phyloP scores from a whole-genome alignment of 1,140 invertebrate species.

The Brachionus rubens region DNA sequence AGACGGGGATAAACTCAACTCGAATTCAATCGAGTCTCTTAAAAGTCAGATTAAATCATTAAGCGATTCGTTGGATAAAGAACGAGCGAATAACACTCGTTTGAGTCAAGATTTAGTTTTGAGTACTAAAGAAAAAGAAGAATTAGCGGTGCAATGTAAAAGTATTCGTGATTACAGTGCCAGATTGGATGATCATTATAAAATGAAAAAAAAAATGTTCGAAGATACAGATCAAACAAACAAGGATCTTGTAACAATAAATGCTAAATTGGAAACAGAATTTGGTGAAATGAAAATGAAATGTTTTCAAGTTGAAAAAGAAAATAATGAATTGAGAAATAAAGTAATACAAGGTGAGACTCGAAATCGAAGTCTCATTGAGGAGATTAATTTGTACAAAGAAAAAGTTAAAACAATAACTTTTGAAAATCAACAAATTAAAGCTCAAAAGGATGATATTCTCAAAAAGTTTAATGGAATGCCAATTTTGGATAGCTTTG shows the following conservation, averaged over 20 bases:
- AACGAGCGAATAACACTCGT: neutral
- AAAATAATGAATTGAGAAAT: neutral
- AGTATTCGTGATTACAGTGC: neutral
- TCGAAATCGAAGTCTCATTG: neutral
- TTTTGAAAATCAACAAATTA: slow-evolving; percentile 42
- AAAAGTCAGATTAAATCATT: neutral
- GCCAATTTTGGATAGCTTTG: slow-evolving; percentile 15
- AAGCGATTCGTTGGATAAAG: slow-evolving; percentile 15
- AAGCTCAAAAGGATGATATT: slow-evolving; percentile 39
- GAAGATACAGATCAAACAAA: slow-evolving; percentile 19
- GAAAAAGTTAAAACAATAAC: slow-evolving; percentile 42
- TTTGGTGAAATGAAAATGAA: neutral
- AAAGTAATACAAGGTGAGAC: slow-evolving; percentile 34
- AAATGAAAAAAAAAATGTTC: slow-evolving; percentile 38
- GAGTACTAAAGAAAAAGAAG: neutral
- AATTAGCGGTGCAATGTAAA: neutral
- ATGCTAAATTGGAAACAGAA: neutral
- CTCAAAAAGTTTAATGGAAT: slow-evolving; percentile 35
- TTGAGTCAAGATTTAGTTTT: neutral
- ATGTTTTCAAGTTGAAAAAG: slow-evolving; percentile 22
- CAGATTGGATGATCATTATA: slow-evolving; percentile 24
- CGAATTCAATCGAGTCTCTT: neutral
- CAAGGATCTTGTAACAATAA: neutral
- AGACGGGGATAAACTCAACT: neutral
- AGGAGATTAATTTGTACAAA: slow-evolving; percentile 43